Evolutionary conservation across 2,888 invertebrate genomes (phyloP), one percentile per base, ranked within the genome.

Genomic region (Brassicogethes aeneus): DNA sequence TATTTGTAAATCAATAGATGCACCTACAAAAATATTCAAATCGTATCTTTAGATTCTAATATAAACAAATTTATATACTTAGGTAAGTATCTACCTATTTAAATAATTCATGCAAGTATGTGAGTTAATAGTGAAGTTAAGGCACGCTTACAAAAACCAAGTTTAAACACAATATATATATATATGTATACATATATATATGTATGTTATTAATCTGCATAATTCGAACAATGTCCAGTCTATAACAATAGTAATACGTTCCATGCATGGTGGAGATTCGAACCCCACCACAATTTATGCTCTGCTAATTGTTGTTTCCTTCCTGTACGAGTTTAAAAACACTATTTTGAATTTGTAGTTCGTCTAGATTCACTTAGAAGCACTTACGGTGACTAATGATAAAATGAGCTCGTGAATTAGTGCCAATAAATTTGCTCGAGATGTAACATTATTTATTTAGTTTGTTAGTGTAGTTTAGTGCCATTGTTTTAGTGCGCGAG

Each of bases 291-390:
- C 56, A n/a, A n/a, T 62, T 64, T 58, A 61, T 61, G 66, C 63
- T 66, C 64, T 58, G 65, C 60, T 67, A 66, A 67, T 65, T 66
- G 60, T 52, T 54, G 55, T 63, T 67, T 69, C 68, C 68, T 69
- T 69, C 69, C 69, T 66, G 66, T 56, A 49, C 47, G 23, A 23
- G 5, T 23, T 23, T 7, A 10, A 7, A 7, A 10, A 23, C 5
- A 10, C 10, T 23, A 23, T 23, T 23, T 23, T 5, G 5, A 7
- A 7, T 10, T 7, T 23, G 5, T 10, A 23, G 23, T 23, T 23
- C 10, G 23, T 23, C 23, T 23, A 23, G 23, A 23, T 23, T 23
- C 23, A 10, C 10, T 23, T 23, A 23, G 23, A n/a, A 33, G 12
- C 33, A 33, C n/a, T 33, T 14, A n/a, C 33, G 37, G 40, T 48